Evolutionary conservation across 2,113 vertebrate species (phyloP).

Genomic region (Patagioenas fasciata): DNA sequence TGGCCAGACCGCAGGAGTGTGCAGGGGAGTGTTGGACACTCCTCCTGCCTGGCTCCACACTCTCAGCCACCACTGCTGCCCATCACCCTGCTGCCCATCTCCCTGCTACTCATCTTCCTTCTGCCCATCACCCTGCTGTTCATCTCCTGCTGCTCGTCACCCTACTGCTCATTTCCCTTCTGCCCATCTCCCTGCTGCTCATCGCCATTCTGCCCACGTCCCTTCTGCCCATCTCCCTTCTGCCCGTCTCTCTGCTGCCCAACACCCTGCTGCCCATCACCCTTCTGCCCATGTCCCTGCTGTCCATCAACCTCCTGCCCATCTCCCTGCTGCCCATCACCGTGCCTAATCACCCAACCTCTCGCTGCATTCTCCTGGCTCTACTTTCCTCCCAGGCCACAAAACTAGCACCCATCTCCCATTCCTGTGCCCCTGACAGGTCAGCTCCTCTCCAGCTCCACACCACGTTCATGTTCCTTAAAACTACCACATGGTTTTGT

Average conservation of each 20-base stretch:
- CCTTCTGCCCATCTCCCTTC: too few relatives aligned
- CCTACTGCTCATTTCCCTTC: too few relatives aligned
- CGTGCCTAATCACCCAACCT: background rate
- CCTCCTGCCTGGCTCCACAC: background rate
- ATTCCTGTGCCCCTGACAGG: rapidly evolving
- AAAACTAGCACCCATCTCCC: background rate
- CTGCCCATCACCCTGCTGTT: too few relatives aligned
- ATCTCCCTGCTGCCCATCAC: background rate
- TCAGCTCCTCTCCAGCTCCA: background rate
- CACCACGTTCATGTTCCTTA: rapidly evolving
- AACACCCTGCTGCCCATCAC: too few relatives aligned
- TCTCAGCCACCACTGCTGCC: background rate
- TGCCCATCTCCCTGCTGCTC: too few relatives aligned
- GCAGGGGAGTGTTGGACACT: rapidly evolving
- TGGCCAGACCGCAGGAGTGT: background rate
- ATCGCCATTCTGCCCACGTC: too few relatives aligned
- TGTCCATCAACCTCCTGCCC: background rate
- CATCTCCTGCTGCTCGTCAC: background rate
- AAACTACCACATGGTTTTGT: background rate
- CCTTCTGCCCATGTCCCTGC: too few relatives aligned
- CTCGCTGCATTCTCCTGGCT: background rate
- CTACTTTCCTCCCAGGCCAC: background rate
- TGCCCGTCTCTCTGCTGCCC: too few relatives aligned
- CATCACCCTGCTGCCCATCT: background rate
- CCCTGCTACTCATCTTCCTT: too few relatives aligned